Evolutionary conservation across 2,113 vertebrate species (phyloP).

Genomic region (Tylochromis polylepis): DNA sequence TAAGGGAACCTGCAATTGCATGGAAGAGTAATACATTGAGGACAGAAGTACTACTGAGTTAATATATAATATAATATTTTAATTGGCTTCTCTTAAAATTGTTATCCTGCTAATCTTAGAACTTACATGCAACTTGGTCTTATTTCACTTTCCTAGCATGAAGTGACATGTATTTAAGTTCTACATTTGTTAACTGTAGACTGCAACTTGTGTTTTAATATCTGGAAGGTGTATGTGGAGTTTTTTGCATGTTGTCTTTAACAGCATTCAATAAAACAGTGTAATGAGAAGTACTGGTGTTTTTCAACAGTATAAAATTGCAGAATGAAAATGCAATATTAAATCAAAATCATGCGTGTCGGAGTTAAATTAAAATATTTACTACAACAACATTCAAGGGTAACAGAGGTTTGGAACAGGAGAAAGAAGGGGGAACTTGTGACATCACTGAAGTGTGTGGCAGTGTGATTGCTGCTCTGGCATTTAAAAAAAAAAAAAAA

Average conservation of each 20-base stretch:
- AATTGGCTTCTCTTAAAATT: no score
- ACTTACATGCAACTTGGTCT: no score
- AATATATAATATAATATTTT: no score
- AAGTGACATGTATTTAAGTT: neutral
- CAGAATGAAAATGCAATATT: no score
- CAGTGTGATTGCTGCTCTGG: no score
- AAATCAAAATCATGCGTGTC: neutral
- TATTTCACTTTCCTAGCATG: accelerated
- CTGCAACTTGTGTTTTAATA: neutral
- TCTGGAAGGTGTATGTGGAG: accelerated
- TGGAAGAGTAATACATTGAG: no score
- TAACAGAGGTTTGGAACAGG: neutral
- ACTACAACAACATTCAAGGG: no score
- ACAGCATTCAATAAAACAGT: neutral
- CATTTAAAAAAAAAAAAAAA: no score
- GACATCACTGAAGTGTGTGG: neutral
- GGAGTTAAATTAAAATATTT: no score
- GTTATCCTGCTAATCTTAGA: no score
- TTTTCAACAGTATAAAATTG: accelerated
- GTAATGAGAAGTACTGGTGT: neutral
- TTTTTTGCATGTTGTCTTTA: neutral
- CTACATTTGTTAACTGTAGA: accelerated
- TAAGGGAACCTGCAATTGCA: accelerated
- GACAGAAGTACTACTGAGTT: no score
- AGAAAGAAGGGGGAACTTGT: neutral